Evolutionary conservation across 1,140 invertebrate species (phyloP), one percentile per base, ranked within the genome.

Genomic region (Papilio polytes): DNA sequence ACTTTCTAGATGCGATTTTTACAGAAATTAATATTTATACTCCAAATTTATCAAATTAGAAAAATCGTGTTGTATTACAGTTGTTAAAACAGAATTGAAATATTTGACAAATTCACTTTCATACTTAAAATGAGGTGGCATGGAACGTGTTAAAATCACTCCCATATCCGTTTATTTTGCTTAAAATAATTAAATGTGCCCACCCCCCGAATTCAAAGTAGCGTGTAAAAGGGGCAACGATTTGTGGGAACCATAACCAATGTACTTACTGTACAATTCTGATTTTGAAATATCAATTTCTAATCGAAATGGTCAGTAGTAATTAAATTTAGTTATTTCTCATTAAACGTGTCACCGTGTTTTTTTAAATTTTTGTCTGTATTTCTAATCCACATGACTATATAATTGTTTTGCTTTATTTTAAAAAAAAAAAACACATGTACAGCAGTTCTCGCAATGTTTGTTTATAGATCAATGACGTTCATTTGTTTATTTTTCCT

Each of bases 161-260:
- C 88, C 87, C 87, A 90, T 89, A 88, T 86, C 82, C 84, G 82
- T 88, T 81, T 82, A 89, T 90, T 92, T 91, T 91, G 87, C 84
- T 87, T 89, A 90, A 88, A 89, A 82, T 91, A 91, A 93, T 92
- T 91, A 88, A 87, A 85, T 82, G 82, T 81, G 77, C 76, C 82
- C 84, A 83, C 84, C 87, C 89, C 85, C 84, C 87, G 82, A 83
- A 80, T 85, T 81, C 51, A 73, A 85, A 78, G 82, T 80, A 74
- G 80, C 84, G 81, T 81, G 80, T 78, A 81, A 74, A 82, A 83
- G 83, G 80, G 80, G 85, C 85, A 81, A 85, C 88, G 87, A 91
- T 91, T 89, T 91, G 89, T 93, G 91, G 88, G 92, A 93, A 92
- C 91, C 84, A 80, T 48, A 81, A 66, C 59, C 66, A 48, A 48